Evolutionary conservation across 92 coral and sea anemone species (phyloP).

Genomic region (Heliopora coerulea): DNA sequence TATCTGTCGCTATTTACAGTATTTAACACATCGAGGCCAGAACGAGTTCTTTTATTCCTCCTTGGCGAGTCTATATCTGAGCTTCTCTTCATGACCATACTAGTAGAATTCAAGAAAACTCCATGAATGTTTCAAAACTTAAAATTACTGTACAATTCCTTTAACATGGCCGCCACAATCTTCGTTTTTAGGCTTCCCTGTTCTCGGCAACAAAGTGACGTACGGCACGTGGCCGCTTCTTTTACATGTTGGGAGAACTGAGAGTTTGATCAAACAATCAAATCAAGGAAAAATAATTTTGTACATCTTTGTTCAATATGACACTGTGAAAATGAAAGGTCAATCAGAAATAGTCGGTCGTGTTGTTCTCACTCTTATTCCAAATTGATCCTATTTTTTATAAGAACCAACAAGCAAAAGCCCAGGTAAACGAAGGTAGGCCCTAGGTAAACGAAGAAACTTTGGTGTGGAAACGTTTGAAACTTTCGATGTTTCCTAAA

Average conservation of each 20-base stretch:
- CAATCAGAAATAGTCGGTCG: no score
- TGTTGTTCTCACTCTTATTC: no score
- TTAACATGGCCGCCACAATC: conserved; percentile 38
- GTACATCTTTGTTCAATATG: no score
- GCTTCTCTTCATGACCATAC: conserved; percentile 99
- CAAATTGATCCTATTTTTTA: no score
- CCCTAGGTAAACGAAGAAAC: no score
- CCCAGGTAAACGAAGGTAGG: no score
- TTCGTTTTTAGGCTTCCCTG: conserved; percentile 16
- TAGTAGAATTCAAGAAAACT: conserved; percentile 27
- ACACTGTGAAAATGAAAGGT: no score
- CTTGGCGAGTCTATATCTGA: conserved; percentile 97
- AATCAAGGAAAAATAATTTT: no score
- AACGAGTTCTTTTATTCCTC: conserved; percentile 89
- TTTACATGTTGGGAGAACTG: conserved; percentile 24
- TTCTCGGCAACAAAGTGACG: conserved; percentile 35
- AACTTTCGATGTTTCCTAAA: no score
- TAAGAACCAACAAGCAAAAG: no score
- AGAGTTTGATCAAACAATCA: conserved; percentile 24
- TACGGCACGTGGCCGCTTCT: conserved; percentile 29
- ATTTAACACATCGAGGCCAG: conserved; percentile 83
- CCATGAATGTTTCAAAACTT: conserved; percentile 18
- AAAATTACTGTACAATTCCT: conserved; percentile 16
- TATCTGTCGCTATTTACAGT: conserved; percentile 88
- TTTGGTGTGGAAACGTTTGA: no score